Percentiles rank a stretch among this genome's conserved stretches.
These are phyloP conservation scores for Potamarius usumacintae DNA, from an alignment of 2,113 vertebrate genomes.

Conservation along the genomic window DNA sequence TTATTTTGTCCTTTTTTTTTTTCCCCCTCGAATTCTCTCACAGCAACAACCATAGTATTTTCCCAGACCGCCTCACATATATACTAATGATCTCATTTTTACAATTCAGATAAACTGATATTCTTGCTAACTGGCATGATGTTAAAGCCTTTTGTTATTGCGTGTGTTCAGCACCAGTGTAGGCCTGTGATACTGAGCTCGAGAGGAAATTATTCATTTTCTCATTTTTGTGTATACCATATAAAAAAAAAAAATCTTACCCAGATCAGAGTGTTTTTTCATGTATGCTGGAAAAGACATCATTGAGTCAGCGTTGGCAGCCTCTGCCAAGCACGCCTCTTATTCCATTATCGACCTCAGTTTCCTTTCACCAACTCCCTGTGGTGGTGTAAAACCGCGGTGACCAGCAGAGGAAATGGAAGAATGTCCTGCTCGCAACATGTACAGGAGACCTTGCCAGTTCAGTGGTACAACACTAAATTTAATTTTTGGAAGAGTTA, in stretches of 20 bases:
- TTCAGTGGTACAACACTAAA: not conserved
- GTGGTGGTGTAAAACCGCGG: conserved; percentile 32
- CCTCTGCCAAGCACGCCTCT: conserved; percentile 35
- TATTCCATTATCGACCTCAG: conserved; percentile 49
- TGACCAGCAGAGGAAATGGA: conserved; percentile 28
- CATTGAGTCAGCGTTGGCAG: not conserved
- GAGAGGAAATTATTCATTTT: not conserved
- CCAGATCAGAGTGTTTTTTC: not conserved
- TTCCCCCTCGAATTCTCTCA: not conserved
- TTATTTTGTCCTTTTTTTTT: not conserved
- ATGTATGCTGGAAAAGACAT: not conserved
- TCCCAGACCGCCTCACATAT: not conserved
- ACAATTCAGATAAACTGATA: not conserved
- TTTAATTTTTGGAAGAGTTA: not conserved
- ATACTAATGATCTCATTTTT: not conserved
- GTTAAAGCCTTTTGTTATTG: not conserved
- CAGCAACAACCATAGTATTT: not conserved
- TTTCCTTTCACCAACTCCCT: conserved; percentile 15
- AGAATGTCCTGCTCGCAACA: conserved; percentile 8
- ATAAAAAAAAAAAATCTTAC: not conserved
- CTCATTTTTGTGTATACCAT: not conserved
- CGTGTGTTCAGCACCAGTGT: not conserved
- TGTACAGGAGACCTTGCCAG: not conserved
- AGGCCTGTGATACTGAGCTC: not conserved
- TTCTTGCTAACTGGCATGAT: not conserved